Evolutionary conservation across 2,888 invertebrate genomes (phyloP), one percentile per base, ranked within the genome.

Genomic region (Tuta absoluta): DNA sequence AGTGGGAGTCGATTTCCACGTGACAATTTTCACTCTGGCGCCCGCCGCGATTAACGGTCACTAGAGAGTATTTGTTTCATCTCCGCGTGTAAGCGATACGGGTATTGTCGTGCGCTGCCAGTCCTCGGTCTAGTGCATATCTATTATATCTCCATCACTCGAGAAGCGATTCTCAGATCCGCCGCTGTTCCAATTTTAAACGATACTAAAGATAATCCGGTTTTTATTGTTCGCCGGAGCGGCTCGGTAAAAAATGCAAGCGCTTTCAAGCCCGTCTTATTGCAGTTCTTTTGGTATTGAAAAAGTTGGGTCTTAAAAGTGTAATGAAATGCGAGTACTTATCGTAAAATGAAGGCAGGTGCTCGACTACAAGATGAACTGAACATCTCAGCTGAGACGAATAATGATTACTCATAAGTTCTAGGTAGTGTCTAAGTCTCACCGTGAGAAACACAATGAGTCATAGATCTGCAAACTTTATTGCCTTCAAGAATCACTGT

Each of bases 51-150:
- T 89, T 87, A 89, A 87, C 87, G 83, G 86, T 84, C 81, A 77
- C 75, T 70, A 68, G 77, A 75, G 76, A 80, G 87, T 86, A 85
- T 89, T 84, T 85, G 88, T 89, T 89, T 85, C 86, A 84, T 79
- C 78, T 33, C 82, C 78, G 80, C 78, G 79, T 87, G 89, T 89
- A 91, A 87, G 78, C 83, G 89, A 91, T 87, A 90, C 81, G 80
- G 77, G 83, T 85, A 87, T 87, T 89, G 89, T 89, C 81, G 83
- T 80, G 81, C 81, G 81, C 82, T 81, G 82, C 77, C 79, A 72
- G 72, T 80, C 81, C 85, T 81, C 86, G 89, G 87, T 90, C 89
- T 89, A 88, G 83, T 88, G 89, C 87, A 76, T 86, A 87, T 86
- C 86, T 88, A 86, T 86, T 87, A 87, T 87, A 86, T 82, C 81